Evolutionary conservation across 2,888 invertebrate species (phyloP), one percentile per base, ranked within the genome.

Genomic region (Cosmia trapezina): DNA sequence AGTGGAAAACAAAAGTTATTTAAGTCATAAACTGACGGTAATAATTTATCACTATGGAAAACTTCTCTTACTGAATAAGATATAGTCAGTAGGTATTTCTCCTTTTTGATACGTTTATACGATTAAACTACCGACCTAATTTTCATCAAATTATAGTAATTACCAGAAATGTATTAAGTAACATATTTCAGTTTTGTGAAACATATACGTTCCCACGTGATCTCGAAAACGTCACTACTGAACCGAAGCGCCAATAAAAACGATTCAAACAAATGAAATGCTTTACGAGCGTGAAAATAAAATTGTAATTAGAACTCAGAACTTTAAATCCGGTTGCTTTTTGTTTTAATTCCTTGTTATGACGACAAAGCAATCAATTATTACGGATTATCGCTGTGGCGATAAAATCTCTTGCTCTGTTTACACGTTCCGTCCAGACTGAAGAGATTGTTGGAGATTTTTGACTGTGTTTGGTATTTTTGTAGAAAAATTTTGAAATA

Each of bases 361-460:
- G 57, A 59, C 62, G 60, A 83, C 64, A 71, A 79, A 75, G 83
- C 63, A 54, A 79, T 81, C 75, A 75, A 72, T 79, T 75, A 81
- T 75, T 68, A 28, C 47, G 64, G 83, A 75, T 81, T 79, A 83
- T 69, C 54, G 61, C 45, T 28, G n/a, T 2, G 43, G 57, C 43
- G 75, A 67, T 73, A 28, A 64, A 83, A 79, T 66, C 63, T 66
- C 54, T 51, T 45, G 72, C 19, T 56, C 59, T 49, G 33, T 59
- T 51, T 49, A 37, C 33, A 22, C 22, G 33, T n/a, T 63, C 9
- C 19, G 2, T 43, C 12, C 7, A 5, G 5, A 22, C 33, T 49
- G 22, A 43, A 45, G 22, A 43, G 4, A 59, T 59, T 47, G 45
- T 41, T 2, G 11, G 19, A 57, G 45, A 47, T 41, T 41, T 62